Evolutionary conservation across 2,797 vertebrate species (phyloP), one percentile per base, ranked within the genome.

Genomic region (Takifugu ocellatus): DNA sequence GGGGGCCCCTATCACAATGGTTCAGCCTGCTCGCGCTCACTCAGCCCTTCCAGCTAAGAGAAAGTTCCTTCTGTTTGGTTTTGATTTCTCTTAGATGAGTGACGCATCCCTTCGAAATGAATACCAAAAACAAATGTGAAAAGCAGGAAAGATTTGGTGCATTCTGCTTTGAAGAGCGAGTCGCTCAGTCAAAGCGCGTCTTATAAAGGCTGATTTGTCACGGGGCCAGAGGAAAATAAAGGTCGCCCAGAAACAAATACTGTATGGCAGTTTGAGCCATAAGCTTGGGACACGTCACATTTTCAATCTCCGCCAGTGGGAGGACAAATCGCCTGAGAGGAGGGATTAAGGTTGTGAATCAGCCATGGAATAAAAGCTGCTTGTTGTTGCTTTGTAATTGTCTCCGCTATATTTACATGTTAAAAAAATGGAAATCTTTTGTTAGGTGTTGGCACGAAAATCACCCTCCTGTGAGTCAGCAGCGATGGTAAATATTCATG

Each of bases 331-430:
- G 81, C 85, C 86, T 77, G 80, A 84, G 86, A 85, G 84, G 78
- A 79, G 73, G 87, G 87, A 88, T 88, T 86, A 88, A 70, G 76
- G 66, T 66, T 83, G 82, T 81, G 85, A 88, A 84, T 87, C 84
- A 84, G 78, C 80, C 78, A 84, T 83, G 78, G 85, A 86, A 87
- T 83, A 85, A 88, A 88, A 85, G 74, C 79, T 69, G 72, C 81
- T 82, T 86, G 82, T 87, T 89, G 88, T 85, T 85, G 78, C 77
- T 86, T 84, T 89, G 86, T 88, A 87, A 88, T 87, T 88, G 84
- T 86, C 84, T 80, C 84, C 78, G 72, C 79, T 80, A 85, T 85
- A 89, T 90, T 88, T 85, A 88, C 85, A 90, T 89, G 84, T 79
- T 79, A 79, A 89, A 88, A 29, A 88, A 85, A 85, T 78, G 74